Evolutionary conservation across 2,797 vertebrate species (phyloP).

Genomic region (Florisuga fusca): DNA sequence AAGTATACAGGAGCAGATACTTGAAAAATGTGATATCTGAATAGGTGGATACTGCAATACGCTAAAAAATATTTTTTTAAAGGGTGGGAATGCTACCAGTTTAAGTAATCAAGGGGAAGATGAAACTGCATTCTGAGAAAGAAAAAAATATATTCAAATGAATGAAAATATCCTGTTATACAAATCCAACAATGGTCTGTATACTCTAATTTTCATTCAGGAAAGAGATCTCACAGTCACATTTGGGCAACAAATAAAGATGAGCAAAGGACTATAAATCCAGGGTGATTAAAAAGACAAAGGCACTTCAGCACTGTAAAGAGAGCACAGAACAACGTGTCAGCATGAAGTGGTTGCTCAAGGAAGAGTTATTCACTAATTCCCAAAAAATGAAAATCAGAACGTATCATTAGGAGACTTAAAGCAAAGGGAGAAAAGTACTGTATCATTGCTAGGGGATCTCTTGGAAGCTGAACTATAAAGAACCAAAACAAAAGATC

Average conservation of each 20-base stretch:
- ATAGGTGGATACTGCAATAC: background rate
- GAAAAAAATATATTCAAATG: background rate
- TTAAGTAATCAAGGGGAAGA: background rate
- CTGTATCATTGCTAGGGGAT: background rate
- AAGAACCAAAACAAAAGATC: background rate
- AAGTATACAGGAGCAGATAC: background rate
- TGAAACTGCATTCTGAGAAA: background rate
- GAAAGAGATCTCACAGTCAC: background rate
- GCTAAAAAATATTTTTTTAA: background rate
- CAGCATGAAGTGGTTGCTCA: background rate
- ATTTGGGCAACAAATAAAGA: background rate
- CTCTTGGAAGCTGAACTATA: background rate
- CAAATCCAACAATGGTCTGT: background rate
- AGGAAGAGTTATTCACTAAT: slow-evolving; percentile 6
- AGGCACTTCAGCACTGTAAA: background rate
- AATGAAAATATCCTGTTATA: background rate
- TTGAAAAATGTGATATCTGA: background rate
- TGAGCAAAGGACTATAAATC: background rate
- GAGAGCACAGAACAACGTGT: background rate
- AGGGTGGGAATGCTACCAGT: background rate
- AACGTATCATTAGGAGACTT: background rate
- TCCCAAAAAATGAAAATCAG: background rate
- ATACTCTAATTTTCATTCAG: background rate
- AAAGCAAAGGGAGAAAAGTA: background rate
- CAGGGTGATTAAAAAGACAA: background rate